Conservation (phyloP, 2,888 invertebrate genomes). For the Cheilosia vulpina region DNA sequence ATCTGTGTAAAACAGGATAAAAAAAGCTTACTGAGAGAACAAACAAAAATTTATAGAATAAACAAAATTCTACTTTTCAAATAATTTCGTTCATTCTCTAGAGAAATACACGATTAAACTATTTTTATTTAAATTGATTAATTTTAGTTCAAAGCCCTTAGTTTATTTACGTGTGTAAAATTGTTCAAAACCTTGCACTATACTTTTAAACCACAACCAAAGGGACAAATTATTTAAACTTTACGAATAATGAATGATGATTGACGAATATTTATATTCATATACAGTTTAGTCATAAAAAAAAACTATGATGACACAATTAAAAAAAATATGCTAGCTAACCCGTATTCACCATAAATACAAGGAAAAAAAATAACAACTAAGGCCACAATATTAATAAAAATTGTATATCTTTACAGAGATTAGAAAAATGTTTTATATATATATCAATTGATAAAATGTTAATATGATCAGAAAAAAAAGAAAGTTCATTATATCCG, state of each 20-base stretch:
- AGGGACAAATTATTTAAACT: slow-evolving; percentile 31
- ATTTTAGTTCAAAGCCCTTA: slow-evolving; percentile 1
- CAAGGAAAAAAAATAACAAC: slow-evolving; percentile 51
- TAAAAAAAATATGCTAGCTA: slow-evolving; percentile 39
- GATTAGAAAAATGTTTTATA: slow-evolving; percentile 22
- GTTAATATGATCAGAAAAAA: slow-evolving; percentile 43
- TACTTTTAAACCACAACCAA: slow-evolving; percentile 61
- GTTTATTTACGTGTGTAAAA: slow-evolving; percentile 24
- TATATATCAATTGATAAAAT: slow-evolving; percentile 15
- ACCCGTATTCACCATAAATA: slow-evolving; percentile 67
- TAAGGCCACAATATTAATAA: slow-evolving; percentile 65
- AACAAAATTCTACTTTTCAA: slow-evolving; percentile 32
- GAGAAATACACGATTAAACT: slow-evolving; percentile 31
- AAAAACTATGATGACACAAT: slow-evolving; percentile 45
- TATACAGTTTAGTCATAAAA: slow-evolving; percentile 57
- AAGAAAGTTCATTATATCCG: slow-evolving; percentile 55
- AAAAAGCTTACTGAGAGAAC: slow-evolving; percentile 24
- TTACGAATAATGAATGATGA: slow-evolving; percentile 41
- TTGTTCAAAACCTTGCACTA: slow-evolving; percentile 54
- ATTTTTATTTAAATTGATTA: slow-evolving; percentile 13
- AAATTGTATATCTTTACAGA: not conserved
- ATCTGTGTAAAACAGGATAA: slow-evolving; percentile 32
- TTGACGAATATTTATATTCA: slow-evolving; percentile 54
- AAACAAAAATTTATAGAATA: slow-evolving; percentile 1
- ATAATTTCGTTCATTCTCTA: slow-evolving; percentile 52